phyloP scores from a whole-genome alignment of 2,888 invertebrate species.

The Drosophila algonquin region DNA sequence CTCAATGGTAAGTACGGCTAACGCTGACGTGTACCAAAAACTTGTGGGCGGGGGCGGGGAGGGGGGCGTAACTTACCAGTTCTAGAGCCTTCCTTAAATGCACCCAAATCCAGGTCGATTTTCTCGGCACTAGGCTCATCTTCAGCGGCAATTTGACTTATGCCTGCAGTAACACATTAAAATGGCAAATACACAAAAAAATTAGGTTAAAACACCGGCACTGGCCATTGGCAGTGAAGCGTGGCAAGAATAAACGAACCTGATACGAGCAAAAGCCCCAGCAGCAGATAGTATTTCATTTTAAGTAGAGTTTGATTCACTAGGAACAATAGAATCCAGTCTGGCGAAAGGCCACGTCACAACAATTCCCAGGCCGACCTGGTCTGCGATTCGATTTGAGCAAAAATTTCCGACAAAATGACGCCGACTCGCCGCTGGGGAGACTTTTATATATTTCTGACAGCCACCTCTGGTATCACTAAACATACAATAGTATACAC shows the following conservation, averaged over 20 bases:
- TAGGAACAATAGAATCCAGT: constrained; percentile 17
- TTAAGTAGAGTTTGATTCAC: constrained; percentile 36
- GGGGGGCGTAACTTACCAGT: constrained; percentile 87
- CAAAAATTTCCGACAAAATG: constrained; percentile 11
- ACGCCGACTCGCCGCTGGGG: too few species aligned
- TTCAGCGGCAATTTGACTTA: constrained; percentile 75
- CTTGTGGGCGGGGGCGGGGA: constrained; percentile 17
- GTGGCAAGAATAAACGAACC: constrained; percentile 65
- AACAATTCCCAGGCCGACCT: constrained; percentile 16
- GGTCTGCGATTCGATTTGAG: background rate
- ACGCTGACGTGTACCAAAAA: constrained; percentile 72
- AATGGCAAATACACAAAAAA: constrained; percentile 16
- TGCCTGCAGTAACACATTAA: constrained; percentile 56
- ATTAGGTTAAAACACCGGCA: constrained; percentile 66
- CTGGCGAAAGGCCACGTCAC: constrained; percentile 68
- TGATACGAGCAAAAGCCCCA: constrained; percentile 80
- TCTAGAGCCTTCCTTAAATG: constrained; percentile 93
- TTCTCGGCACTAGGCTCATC: constrained; percentile 84
- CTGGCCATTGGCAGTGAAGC: constrained; percentile 6
- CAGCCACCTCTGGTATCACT: too few species aligned
- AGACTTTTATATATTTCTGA: too few species aligned
- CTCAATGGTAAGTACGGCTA: constrained; percentile 24
- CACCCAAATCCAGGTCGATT: constrained; percentile 91
- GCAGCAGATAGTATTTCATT: constrained; percentile 80
- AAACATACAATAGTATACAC: too few species aligned